Evolutionary conservation across 2,113 vertebrate genomes (phyloP).

Genomic region (Python bivittatus): DNA sequence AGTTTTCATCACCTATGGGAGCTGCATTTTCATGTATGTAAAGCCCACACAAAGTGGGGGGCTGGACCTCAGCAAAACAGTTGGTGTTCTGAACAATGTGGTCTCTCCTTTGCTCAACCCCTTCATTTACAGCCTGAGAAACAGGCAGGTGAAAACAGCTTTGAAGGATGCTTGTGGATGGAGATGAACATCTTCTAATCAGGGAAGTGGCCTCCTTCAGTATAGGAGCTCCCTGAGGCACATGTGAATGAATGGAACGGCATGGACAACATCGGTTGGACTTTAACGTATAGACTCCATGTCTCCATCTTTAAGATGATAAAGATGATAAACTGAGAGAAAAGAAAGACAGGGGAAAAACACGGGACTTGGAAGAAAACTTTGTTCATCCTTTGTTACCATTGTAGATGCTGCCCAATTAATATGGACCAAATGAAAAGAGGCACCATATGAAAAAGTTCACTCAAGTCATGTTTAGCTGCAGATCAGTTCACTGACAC

Average conservation of each 20-base stretch:
- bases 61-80: background rate
- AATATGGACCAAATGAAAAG: background rate
- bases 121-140: constrained; percentile 1
- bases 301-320: background rate
- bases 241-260: background rate
- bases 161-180: background rate
- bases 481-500: background rate
- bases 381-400: background rate
- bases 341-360: background rate
- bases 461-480: background rate
- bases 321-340: background rate
- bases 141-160: background rate
- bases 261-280: background rate
- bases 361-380: background rate
- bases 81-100: background rate
- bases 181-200: background rate
- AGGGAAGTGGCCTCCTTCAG: background rate
- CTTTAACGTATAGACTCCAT: background rate
- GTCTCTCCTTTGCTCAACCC: background rate
- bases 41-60: background rate
- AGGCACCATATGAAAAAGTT: background rate
- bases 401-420: background rate
- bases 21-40: constrained; percentile 15
- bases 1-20: background rate
- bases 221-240: background rate